These are phyloP conservation scores for Cololabis saira DNA, from an alignment of 2,113 vertebrate species.

Conservation along the genomic window DNA sequence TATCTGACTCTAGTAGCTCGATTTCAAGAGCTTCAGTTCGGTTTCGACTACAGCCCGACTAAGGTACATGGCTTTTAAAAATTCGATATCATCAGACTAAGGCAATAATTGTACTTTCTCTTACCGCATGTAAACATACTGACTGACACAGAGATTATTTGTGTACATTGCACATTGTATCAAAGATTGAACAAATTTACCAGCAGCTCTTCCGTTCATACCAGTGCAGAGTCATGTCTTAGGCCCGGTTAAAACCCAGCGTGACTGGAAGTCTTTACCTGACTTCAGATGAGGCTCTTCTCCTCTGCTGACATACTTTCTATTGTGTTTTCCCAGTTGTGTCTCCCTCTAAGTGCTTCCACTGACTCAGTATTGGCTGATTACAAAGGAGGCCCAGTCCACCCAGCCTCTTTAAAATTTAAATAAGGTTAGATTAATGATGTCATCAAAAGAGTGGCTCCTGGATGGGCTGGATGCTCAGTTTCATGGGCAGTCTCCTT, in stretches of 20 bases:
- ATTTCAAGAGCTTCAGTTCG: no score
- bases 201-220: constrained; percentile 7
- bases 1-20: no score
- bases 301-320: constrained; percentile 14
- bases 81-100: no score
- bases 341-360: constrained; percentile 51
- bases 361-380: constrained; percentile 45
- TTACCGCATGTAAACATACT: no score
- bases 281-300: constrained; percentile 25
- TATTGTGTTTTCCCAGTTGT: constrained; percentile 24
- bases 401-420: constrained; percentile 42
- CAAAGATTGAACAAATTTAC: constrained; percentile 18
- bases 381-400: constrained; percentile 14
- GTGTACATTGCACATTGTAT: neutral
- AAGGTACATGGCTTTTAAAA: no score
- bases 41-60: no score
- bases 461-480: no score
- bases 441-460: constrained; percentile 21
- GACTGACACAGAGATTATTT: constrained; percentile 6
- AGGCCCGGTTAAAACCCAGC: constrained; percentile 8
- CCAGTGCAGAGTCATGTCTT: constrained; percentile 1
- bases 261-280: constrained; percentile 10
- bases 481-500: no score
- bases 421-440: constrained; percentile 42
- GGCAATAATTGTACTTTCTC: no score